Conservation (phyloP, 2,797 vertebrate genomes). For the Chrysocyon brachyurus region DNA sequence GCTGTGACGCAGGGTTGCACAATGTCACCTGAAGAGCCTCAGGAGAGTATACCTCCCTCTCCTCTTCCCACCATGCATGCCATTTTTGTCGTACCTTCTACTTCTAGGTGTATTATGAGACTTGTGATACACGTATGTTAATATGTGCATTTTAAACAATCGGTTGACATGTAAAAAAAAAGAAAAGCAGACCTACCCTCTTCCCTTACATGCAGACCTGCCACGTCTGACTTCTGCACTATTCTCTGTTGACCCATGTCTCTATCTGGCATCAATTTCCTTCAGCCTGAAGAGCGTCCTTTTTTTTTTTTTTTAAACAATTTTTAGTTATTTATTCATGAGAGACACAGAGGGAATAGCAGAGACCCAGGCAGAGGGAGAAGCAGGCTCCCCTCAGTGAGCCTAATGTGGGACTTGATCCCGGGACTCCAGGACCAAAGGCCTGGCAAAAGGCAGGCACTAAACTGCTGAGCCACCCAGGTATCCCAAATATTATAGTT, state of each 20-base stretch:
- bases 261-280: no score
- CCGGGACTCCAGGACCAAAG: background rate
- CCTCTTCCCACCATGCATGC: background rate
- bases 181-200: background rate
- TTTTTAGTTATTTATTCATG: no score
- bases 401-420: background rate
- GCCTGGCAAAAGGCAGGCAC: no score
- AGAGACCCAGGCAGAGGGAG: no score
- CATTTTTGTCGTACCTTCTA: no score
- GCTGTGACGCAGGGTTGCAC: background rate
- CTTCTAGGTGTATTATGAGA: background rate
- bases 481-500: no score
- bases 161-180: background rate
- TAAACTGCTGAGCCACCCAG: no score
- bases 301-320: no score
- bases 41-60: background rate
- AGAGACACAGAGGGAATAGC: no score
- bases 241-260: background rate
- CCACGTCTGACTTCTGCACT: no score
- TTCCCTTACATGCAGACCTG: background rate
- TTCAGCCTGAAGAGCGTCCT: background rate
- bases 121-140: background rate
- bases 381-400: no score
- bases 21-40: rapidly evolving
- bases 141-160: background rate